phyloP scores from a whole-genome alignment of 2,888 invertebrate species.

The Cerastis leucographa region DNA sequence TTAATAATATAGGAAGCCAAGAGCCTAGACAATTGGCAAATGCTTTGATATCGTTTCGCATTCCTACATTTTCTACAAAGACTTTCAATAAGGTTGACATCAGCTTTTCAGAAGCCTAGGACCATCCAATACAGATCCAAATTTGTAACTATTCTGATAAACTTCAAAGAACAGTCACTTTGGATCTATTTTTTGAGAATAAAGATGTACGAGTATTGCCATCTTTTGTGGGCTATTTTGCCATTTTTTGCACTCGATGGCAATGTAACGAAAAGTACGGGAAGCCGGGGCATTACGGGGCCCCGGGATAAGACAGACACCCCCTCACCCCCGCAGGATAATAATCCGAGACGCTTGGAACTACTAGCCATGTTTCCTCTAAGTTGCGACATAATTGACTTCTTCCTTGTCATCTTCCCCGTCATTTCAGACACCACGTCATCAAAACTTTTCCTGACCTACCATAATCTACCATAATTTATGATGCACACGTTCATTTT shows the following conservation, averaged over 20 bases:
- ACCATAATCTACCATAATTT: background rate
- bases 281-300: too few species aligned
- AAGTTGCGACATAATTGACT: background rate
- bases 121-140: background rate
- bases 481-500: slow-evolving; percentile 1
- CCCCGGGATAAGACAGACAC: too few species aligned
- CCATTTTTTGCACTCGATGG: background rate
- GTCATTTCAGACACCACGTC: background rate
- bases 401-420: background rate
- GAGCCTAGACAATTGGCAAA: background rate
- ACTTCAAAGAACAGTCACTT: background rate
- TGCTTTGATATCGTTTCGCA: background rate
- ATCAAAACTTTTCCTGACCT: background rate
- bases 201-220: background rate
- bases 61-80: background rate
- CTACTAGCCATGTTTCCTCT: too few species aligned
- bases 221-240: background rate
- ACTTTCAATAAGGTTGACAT: background rate
- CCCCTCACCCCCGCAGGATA: too few species aligned
- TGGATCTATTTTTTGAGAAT: background rate
- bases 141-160: too few species aligned
- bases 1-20: too few species aligned
- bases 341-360: too few species aligned
- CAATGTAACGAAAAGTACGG: background rate
- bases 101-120: background rate